phyloP scores from a whole-genome alignment of 2,797 vertebrate species.

The Schizopygopsis pylzovi region DNA sequence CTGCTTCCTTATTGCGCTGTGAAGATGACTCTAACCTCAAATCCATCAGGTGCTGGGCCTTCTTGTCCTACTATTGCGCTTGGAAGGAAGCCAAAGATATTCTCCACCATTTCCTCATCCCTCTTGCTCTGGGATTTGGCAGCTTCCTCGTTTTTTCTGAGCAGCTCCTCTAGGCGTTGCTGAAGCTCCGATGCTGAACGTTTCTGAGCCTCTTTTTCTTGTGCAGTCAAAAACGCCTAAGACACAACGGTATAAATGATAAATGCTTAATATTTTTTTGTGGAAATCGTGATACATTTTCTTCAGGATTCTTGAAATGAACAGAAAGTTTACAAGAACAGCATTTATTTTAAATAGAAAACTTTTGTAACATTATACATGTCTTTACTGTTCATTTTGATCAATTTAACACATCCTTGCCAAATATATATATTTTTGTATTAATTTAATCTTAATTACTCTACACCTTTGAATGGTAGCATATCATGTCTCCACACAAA shows the following conservation, averaged over 20 bases:
- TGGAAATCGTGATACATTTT: not conserved
- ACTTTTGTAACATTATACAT: not conserved
- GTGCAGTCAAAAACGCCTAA: slow-evolving; percentile 66
- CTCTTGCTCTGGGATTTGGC: slow-evolving; percentile 66
- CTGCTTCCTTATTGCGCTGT: slow-evolving; percentile 3
- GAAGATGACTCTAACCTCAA: slow-evolving; percentile 74
- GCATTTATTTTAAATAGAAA: not conserved
- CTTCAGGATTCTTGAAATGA: not conserved
- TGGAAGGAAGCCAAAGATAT: slow-evolving; percentile 78
- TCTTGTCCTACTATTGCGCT: slow-evolving; percentile 72
- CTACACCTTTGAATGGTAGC: not conserved
- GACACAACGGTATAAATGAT: slow-evolving; percentile 27
- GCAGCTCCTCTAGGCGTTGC: slow-evolving; percentile 64
- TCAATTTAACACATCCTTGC: not conserved
- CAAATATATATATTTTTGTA: not conserved
- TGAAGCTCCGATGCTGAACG: slow-evolving; percentile 63
- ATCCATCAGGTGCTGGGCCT: slow-evolving; percentile 66
- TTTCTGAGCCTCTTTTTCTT: slow-evolving; percentile 58
- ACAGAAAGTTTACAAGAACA: not conserved
- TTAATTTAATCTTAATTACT: not conserved
- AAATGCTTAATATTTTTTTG: not conserved
- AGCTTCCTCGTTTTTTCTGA: slow-evolving; percentile 44
- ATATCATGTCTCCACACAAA: not conserved
- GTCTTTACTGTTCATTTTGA: not conserved
- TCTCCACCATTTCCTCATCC: slow-evolving; percentile 79